These are phyloP conservation scores for Etheostoma cragini DNA, from an alignment of 2,113 vertebrate genomes.

Conservation along the genomic window DNA sequence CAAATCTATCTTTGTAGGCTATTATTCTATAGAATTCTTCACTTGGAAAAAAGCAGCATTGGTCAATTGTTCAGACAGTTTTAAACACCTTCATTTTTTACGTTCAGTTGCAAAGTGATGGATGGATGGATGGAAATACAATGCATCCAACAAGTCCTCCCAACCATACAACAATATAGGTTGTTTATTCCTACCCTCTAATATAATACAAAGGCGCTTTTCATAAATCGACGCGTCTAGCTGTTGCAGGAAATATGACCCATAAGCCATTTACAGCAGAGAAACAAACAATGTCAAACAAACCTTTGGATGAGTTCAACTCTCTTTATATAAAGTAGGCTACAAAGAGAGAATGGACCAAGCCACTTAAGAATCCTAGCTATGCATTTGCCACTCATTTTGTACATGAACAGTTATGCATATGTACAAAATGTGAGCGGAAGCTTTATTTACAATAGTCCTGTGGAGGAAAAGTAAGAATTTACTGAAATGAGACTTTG, in stretches of 20 bases:
- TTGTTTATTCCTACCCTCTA: too few species aligned
- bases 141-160: too few species aligned
- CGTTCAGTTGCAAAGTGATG: neutral
- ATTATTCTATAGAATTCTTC: neutral
- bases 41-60: neutral
- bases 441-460: constrained; percentile 7
- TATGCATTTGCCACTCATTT: neutral
- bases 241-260: too few species aligned
- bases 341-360: neutral
- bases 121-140: neutral
- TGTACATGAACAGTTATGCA: neutral
- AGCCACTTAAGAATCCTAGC: neutral
- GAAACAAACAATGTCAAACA: neutral
- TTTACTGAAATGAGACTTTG: constrained; percentile 6
- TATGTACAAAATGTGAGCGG: neutral
- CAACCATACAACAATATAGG: too few species aligned
- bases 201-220: too few species aligned
- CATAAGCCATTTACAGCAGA: neutral
- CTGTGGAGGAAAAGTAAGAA: constrained; percentile 3
- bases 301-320: neutral
- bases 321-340: neutral
- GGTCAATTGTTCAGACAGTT: constrained; percentile 3
- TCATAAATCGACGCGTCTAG: too few species aligned
- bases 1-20: neutral
- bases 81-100: constrained; percentile 10